phyloP scores from a whole-genome alignment of 1,140 invertebrate species.

The Drosophila busckii region DNA sequence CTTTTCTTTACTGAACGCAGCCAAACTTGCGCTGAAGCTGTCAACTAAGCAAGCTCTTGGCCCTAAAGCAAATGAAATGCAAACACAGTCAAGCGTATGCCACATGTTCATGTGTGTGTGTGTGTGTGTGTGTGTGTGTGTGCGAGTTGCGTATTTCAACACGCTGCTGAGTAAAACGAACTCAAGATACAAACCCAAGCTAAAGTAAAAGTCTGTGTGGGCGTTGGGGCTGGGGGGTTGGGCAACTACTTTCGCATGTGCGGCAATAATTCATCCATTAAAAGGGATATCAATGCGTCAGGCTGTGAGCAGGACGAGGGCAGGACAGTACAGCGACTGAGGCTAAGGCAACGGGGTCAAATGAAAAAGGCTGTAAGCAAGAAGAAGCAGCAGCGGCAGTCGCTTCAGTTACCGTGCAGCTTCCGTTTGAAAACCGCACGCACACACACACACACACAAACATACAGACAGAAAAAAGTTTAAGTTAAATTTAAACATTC shows the following conservation, averaged over 20 bases:
- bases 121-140: neutral
- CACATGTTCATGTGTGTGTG: constrained; percentile 28
- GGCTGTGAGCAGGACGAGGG: constrained; percentile 16
- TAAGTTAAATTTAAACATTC: no score
- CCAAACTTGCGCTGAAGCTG: constrained; percentile 44
- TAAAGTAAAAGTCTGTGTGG: neutral
- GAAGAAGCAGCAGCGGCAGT: neutral
- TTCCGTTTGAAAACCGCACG: constrained; percentile 71
- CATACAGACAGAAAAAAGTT: neutral
- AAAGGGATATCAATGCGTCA: constrained; percentile 78
- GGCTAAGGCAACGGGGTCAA: constrained; percentile 56
- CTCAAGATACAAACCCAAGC: constrained; percentile 10
- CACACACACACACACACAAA: constrained; percentile 27
- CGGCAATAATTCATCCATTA: constrained; percentile 79
- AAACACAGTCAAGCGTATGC: no score
- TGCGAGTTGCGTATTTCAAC: constrained; percentile 42
- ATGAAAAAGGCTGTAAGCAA: constrained; percentile 59
- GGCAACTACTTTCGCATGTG: constrained; percentile 77
- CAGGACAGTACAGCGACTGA: neutral
- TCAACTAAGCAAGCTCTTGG: constrained; percentile 15
- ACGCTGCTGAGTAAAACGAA: constrained; percentile 23
- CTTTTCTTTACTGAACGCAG: no score
- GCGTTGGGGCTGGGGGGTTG: neutral
- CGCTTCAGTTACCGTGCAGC: constrained; percentile 37
- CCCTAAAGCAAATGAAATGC: constrained; percentile 71